Conservation (phyloP, 92 coral and sea anemone species). For the Pocillopora grandis region DNA sequence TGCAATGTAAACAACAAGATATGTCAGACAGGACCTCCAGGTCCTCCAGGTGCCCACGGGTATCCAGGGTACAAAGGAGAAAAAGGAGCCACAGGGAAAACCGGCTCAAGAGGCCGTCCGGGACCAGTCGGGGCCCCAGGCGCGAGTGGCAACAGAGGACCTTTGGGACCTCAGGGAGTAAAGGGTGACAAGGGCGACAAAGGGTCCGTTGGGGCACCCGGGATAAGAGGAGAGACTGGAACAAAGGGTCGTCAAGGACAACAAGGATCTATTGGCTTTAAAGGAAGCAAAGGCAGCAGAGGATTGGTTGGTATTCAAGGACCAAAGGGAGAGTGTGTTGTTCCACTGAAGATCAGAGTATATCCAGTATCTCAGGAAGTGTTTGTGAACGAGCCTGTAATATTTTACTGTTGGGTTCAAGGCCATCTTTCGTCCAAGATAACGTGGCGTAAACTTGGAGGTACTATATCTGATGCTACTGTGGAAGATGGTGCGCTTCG, state of each 20-base stretch:
- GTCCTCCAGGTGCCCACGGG: slow-evolving; percentile 14
- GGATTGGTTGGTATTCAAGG: too few relatives aligned
- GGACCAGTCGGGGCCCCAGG: not conserved
- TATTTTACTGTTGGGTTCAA: not conserved
- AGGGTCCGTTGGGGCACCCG: not conserved
- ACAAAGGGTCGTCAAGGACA: not conserved
- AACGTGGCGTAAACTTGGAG: not conserved
- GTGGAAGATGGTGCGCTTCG: not conserved
- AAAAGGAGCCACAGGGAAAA: not conserved
- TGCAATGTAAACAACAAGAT: not conserved
- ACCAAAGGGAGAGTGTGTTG: too few relatives aligned
- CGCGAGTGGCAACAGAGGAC: not conserved
- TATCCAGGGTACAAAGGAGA: slow-evolving; percentile 4
- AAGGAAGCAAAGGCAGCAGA: not conserved
- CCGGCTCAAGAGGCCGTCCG: too few relatives aligned
- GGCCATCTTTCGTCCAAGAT: not conserved
- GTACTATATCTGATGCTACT: too few relatives aligned
- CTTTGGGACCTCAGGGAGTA: not conserved
- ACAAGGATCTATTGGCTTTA: not conserved
- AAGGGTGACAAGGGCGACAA: too few relatives aligned
- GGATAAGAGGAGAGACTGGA: not conserved
- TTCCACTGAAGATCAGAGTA: too few relatives aligned
- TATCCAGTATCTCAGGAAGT: too few relatives aligned
- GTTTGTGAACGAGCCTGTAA: too few relatives aligned
- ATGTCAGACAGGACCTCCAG: slow-evolving; percentile 19